Conservation (phyloP, 2,797 vertebrate species). For the Macrochelys suwanniensis region DNA sequence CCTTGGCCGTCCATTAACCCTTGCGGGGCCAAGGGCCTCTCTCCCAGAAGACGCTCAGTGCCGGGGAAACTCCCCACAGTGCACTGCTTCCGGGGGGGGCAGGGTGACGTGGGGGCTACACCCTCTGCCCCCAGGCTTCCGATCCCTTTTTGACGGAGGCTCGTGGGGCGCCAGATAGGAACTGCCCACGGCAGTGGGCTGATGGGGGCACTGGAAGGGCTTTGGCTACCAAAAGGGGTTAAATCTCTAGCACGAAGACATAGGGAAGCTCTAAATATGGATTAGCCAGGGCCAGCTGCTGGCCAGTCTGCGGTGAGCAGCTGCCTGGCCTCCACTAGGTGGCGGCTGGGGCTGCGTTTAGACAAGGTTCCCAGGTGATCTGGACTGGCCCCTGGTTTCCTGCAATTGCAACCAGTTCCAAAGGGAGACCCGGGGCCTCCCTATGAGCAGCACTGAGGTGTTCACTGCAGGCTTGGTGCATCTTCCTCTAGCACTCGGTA, state of each 20-base stretch:
- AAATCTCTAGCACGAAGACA: neutral
- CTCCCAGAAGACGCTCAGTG: neutral
- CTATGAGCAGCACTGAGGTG: neutral
- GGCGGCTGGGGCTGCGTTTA: neutral
- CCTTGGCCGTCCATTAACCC: neutral
- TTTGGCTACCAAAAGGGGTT: neutral
- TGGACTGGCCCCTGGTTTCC: too few relatives aligned
- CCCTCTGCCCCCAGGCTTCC: neutral
- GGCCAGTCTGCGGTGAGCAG: fast-evolving
- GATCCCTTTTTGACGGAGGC: too few relatives aligned
- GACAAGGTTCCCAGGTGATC: neutral
- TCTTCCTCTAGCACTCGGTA: neutral
- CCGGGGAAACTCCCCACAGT: neutral
- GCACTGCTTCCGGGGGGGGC: neutral
- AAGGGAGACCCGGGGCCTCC: neutral
- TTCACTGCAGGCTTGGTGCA: neutral
- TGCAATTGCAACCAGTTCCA: neutral
- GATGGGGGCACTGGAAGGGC: neutral
- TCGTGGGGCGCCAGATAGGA: neutral
- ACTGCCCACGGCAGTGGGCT: neutral
- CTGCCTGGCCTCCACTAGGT: neutral
- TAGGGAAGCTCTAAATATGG: neutral
- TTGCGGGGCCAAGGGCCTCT: neutral
- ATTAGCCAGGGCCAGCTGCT: conserved; percentile 52
- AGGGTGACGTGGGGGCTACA: neutral